Evolutionary conservation across 64 coral and sea anemone species (phyloP).

Genomic region (Anthopleura sola): DNA sequence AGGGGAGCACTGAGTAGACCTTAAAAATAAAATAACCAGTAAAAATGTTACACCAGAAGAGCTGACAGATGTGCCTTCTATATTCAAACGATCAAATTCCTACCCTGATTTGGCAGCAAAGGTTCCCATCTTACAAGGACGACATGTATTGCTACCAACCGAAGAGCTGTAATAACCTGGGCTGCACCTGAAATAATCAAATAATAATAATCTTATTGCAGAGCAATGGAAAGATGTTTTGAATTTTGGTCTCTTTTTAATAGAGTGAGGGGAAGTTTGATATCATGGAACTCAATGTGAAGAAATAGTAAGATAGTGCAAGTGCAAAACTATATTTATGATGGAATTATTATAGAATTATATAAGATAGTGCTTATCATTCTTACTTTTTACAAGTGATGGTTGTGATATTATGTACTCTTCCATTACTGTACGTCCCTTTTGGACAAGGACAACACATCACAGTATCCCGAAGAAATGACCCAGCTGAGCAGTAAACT

Average conservation of each 20-base stretch:
- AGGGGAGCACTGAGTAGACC: constrained; percentile 1
- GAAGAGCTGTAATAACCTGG: neutral
- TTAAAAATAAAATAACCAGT: no score
- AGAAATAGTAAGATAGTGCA: neutral
- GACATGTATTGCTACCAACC: neutral
- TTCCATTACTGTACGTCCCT: neutral
- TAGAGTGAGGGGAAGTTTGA: no score
- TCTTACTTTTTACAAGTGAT: constrained; percentile 9
- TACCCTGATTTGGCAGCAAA: constrained; percentile 9
- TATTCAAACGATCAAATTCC: neutral
- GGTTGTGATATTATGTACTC: constrained; percentile 11
- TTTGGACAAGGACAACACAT: neutral
- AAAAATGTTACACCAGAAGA: no score
- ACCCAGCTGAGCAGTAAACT: neutral
- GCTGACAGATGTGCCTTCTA: no score
- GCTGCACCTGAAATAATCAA: neutral
- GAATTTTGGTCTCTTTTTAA: neutral
- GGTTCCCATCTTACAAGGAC: neutral
- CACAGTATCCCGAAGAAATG: neutral
- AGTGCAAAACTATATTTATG: neutral
- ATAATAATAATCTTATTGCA: neutral
- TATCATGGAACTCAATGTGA: neutral
- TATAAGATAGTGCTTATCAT: neutral
- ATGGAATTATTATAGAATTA: neutral
- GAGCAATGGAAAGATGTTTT: neutral